A percentile compares a stretch with the other conserved stretches of the same genome.
Conservation (phyloP, 2,113 vertebrate genomes). For the Podocnemis expansa region DNA sequence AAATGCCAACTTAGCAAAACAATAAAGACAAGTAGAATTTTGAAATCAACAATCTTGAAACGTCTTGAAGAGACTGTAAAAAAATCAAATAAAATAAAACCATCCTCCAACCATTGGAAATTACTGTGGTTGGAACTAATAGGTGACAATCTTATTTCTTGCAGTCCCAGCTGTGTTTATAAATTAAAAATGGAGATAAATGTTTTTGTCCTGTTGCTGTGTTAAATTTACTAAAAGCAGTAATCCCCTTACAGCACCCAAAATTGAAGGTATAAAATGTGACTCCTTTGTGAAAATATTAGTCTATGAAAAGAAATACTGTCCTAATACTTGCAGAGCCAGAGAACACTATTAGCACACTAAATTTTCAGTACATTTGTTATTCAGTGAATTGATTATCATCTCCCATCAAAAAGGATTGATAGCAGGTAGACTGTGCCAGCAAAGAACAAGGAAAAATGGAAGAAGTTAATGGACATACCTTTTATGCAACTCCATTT, state of each 20-base stretch:
- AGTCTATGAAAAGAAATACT: background rate
- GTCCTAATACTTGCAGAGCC: conserved; percentile 8
- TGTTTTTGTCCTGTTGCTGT: background rate
- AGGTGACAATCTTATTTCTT: background rate
- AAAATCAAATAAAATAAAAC: conserved; percentile 13
- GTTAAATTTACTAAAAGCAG: background rate
- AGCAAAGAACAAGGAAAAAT: conserved; percentile 19
- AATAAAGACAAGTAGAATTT: background rate
- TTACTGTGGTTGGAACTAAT: background rate
- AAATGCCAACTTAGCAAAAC: background rate
- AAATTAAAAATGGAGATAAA: conserved; percentile 9
- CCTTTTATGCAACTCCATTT: conserved; percentile 8
- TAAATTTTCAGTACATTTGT: conserved; percentile 50
- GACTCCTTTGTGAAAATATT: background rate
- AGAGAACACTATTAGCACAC: conserved; percentile 39
- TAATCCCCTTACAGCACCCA: background rate
- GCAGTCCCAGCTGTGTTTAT: background rate
- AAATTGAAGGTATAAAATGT: background rate
- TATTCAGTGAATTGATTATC: conserved; percentile 57
- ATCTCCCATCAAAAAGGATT: conserved; percentile 17
- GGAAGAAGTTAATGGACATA: conserved; percentile 23
- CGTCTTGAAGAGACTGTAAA: background rate
- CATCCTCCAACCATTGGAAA: background rate
- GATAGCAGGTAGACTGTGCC: conserved; percentile 1
- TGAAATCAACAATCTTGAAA: background rate